Base-by-base conservation (phyloP, 2,888 invertebrate genomes). In the Clunio marinus region DNA sequence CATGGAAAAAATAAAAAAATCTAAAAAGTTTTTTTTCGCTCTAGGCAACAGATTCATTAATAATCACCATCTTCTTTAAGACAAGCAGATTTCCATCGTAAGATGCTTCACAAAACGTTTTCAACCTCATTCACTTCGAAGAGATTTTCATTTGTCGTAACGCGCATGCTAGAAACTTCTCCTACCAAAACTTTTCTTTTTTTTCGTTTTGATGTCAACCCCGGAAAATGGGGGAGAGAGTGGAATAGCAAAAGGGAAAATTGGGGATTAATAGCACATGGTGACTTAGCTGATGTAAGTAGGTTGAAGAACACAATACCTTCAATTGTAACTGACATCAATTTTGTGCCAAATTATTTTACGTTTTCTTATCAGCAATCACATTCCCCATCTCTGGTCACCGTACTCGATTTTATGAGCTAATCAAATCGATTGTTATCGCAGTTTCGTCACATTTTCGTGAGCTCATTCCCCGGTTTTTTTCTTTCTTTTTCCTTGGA, bases 211-310 rank as follows among this genome's bases (percentile, higher is more conserved):
- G n/a, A n/a, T n/a, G n/a, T n/a, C n/a, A n/a, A n/a, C n/a, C n/a
- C n/a, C n/a, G n/a, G n/a, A n/a, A 22, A 51, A 2, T 17, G 13
- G 27, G 28, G 10, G 15, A 58, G 25, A 58, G 17, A 25, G 17
- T 17, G 59, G n/a, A 59, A 28, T 10, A 25, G n/a, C 8, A 13
- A 10, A 20, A 60, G 35, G 17, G 20, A 35, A 59, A 60, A 15
- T 13, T 24, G 60, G 10, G 24, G 28, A 58, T 58, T 32, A 58
- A 15, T 28, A 32, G 15, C 59, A 59, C 35, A 59, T 59, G 59
- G 32, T 59, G 51, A 51, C 17, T 8, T 41, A 41, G 41, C 41
- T n/a, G n/a, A n/a, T n/a, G n/a, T n/a, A n/a, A 10, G 15, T 41
- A n/a, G n/a, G 41, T 41, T 41, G 10, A 41, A n/a, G 10, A 41